A percentile compares a stretch with the other conserved stretches of the same genome.
These are phyloP conservation scores for Picathartes gymnocephalus DNA, from an alignment of 2,113 vertebrate genomes.

Conservation along the genomic window DNA sequence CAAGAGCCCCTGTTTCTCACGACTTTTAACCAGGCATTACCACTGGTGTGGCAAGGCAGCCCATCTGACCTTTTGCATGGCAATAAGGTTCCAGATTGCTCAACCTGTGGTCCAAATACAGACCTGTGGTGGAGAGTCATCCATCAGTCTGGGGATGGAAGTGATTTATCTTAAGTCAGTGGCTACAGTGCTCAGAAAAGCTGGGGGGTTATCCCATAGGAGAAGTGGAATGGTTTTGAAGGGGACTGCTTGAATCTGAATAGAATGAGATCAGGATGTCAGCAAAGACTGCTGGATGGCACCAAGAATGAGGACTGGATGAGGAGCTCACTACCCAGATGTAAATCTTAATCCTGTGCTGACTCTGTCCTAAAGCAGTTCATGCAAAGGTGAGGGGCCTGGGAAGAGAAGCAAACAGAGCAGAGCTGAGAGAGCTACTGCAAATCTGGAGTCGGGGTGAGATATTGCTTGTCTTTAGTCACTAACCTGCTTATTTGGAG, in stretches of 20 bases:
- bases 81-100: background rate
- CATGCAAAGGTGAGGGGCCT: background rate
- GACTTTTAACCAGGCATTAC: background rate
- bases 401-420: background rate
- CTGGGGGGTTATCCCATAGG: background rate
- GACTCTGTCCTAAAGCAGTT: background rate
- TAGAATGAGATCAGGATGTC: accelerated
- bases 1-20: background rate
- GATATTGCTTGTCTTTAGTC: background rate
- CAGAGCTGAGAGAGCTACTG: background rate
- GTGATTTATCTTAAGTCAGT: background rate
- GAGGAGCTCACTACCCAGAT: background rate
- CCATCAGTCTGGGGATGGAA: background rate
- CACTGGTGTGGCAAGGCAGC: background rate
- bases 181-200: background rate
- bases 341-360: background rate
- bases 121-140: background rate
- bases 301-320: background rate
- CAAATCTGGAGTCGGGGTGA: background rate
- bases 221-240: background rate
- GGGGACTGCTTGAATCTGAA: background rate
- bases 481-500: background rate
- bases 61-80: accelerated
- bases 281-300: accelerated
- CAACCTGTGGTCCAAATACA: accelerated